Evolutionary conservation across 2,797 vertebrate genomes (phyloP).

Genomic region (Spinibarbus caldwelli): DNA sequence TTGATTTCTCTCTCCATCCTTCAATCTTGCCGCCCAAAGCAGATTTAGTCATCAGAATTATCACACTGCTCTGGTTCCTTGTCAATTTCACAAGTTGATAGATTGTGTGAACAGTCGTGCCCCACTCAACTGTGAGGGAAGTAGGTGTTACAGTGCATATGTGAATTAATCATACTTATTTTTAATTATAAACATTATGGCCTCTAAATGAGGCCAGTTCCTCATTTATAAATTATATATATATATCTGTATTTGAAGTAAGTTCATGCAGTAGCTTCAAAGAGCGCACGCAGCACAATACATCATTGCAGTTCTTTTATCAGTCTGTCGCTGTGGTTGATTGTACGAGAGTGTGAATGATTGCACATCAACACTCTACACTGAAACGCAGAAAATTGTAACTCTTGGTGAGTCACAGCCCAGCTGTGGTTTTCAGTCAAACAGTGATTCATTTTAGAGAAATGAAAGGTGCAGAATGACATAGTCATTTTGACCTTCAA

Average conservation of each 20-base stretch:
- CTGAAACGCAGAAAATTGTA: constrained; percentile 18
- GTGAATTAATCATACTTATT: not conserved
- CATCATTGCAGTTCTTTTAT: constrained; percentile 2
- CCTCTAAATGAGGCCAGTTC: not conserved
- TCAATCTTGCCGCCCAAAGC: constrained; percentile 43
- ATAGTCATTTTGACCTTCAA: not conserved
- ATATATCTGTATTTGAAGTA: not conserved
- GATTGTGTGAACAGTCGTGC: constrained; percentile 64
- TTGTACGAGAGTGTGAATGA: constrained; percentile 21
- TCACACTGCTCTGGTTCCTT: constrained; percentile 71
- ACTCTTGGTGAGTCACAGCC: constrained; percentile 1
- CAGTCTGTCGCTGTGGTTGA: constrained; percentile 29
- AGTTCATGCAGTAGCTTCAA: not conserved
- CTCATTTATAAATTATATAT: not conserved
- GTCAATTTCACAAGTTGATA: constrained; percentile 89
- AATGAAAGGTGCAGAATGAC: not conserved
- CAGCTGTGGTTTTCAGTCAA: constrained; percentile 1
- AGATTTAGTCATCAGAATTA: constrained; percentile 34
- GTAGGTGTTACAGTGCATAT: constrained; percentile 51
- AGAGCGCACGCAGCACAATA: not conserved
- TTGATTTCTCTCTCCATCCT: constrained; percentile 77
- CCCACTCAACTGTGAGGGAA: constrained; percentile 48
- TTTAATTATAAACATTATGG: not conserved
- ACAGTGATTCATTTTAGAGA: not conserved
- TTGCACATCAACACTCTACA: not conserved